phyloP scores from a whole-genome alignment of 2,888 invertebrate genomes.

The Agonopterix heracliana region DNA sequence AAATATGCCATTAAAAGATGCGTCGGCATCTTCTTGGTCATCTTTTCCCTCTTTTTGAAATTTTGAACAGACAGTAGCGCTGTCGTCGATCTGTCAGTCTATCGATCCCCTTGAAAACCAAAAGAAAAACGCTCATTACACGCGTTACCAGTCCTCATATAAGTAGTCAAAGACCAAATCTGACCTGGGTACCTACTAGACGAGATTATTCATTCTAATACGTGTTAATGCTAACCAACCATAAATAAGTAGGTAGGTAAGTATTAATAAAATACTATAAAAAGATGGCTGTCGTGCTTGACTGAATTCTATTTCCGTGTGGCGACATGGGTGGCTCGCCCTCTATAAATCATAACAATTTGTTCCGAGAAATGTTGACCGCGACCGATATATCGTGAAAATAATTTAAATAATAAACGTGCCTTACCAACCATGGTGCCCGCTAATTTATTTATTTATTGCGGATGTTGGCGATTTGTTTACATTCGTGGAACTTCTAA shows the following conservation, averaged over 20 bases:
- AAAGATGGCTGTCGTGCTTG: slow-evolving; percentile 18
- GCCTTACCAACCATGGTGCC: slow-evolving; percentile 11
- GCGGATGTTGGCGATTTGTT: slow-evolving; percentile 23
- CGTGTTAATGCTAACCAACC: background rate
- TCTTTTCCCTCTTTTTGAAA: no score
- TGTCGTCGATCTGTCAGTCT: no score
- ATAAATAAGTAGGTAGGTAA: background rate
- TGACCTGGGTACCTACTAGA: no score
- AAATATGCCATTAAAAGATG: no score
- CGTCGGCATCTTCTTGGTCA: no score
- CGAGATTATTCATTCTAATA: no score
- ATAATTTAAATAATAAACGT: slow-evolving; percentile 35
- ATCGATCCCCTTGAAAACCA: no score
- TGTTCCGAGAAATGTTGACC: slow-evolving; percentile 55
- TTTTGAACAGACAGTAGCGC: no score
- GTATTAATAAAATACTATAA: slow-evolving; percentile 5
- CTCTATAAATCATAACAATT: slow-evolving; percentile 60
- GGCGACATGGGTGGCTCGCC: slow-evolving; percentile 57
- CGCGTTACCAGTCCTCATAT: no score
- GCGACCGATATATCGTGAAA: slow-evolving; percentile 42
- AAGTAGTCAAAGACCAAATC: no score
- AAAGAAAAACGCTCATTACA: no score
- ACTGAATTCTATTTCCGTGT: slow-evolving; percentile 47
- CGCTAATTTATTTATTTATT: slow-evolving; percentile 21
- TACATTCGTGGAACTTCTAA: slow-evolving; percentile 9